Evolutionary conservation across 2,113 vertebrate genomes (phyloP).

Genomic region (Mastomys coucha): DNA sequence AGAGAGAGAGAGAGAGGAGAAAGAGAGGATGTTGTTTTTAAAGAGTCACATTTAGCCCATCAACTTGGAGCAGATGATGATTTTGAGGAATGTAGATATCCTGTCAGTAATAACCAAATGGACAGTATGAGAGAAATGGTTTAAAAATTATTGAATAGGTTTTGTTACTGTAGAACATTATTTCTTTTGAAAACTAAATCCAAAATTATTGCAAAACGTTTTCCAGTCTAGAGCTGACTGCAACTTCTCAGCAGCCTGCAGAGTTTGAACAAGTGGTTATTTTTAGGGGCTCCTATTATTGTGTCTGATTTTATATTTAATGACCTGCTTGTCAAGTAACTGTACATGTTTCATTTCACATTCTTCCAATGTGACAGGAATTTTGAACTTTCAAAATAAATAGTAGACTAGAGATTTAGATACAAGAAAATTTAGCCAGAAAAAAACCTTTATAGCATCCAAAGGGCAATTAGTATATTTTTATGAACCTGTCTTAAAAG

Average conservation of each 20-base stretch:
- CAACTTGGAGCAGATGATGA: not conserved
- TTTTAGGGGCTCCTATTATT: conserved; percentile 62
- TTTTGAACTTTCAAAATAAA: conserved; percentile 18
- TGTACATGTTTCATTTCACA: conserved; percentile 42
- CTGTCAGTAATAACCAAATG: not conserved
- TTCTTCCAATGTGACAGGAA: conserved; percentile 7
- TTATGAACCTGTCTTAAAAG: conserved; percentile 44
- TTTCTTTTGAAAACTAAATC: conserved; percentile 27
- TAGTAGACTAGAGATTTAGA: conserved; percentile 15
- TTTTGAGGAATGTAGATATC: not conserved
- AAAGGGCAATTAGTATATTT: conserved; percentile 51
- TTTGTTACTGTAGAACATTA: not conserved
- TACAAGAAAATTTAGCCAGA: conserved; percentile 16
- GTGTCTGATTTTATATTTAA: conserved; percentile 64
- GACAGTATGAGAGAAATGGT: not conserved
- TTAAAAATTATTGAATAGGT: not conserved
- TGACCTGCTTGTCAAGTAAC: conserved; percentile 45
- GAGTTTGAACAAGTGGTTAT: conserved; percentile 10
- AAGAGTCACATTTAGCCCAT: not conserved
- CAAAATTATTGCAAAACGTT: conserved; percentile 22
- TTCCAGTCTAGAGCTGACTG: conserved; percentile 6
- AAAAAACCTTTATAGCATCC: conserved; percentile 46
- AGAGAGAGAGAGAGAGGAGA: too few relatives aligned
- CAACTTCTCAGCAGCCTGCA: not conserved
- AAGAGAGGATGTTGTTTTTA: not conserved